phyloP scores from a whole-genome alignment of 2,113 vertebrate species.

The Emydocephalus ijimae region DNA sequence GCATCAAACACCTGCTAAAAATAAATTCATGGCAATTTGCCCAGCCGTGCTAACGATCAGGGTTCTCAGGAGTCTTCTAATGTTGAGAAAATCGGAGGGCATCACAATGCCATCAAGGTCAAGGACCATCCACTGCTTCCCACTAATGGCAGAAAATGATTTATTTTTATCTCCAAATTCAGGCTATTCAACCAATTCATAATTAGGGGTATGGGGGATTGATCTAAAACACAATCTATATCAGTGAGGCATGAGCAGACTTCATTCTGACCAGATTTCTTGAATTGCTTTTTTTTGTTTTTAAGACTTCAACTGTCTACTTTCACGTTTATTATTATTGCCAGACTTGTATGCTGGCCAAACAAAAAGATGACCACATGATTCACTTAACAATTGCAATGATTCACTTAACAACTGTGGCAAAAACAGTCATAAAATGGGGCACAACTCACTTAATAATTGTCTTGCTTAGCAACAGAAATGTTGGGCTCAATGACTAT shows the following conservation, averaged over 20 bases:
- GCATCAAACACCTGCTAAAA: neutral
- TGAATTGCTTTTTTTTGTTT: neutral
- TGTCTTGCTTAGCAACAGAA: neutral
- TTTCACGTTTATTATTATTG: neutral
- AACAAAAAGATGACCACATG: neutral
- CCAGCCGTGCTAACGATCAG: neutral
- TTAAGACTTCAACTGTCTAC: neutral
- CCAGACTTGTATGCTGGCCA: neutral
- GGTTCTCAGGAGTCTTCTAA: neutral
- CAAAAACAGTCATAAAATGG: neutral
- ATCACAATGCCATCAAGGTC: neutral
- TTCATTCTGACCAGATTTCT: neutral
- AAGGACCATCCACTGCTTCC: conserved; percentile 3
- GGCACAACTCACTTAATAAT: neutral
- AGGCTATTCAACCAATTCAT: neutral
- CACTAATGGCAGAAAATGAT: neutral
- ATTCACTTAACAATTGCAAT: neutral
- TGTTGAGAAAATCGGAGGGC: neutral
- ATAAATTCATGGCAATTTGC: neutral
- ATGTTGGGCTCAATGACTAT: neutral
- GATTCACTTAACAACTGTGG: neutral
- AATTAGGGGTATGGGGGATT: neutral
- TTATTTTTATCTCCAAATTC: neutral
- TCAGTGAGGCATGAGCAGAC: neutral
- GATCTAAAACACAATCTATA: neutral